A percentile compares a stretch with the other conserved stretches of the same genome.
phyloP scores from a whole-genome alignment of 1,140 invertebrate species.

The Steinernema khuongi region DNA sequence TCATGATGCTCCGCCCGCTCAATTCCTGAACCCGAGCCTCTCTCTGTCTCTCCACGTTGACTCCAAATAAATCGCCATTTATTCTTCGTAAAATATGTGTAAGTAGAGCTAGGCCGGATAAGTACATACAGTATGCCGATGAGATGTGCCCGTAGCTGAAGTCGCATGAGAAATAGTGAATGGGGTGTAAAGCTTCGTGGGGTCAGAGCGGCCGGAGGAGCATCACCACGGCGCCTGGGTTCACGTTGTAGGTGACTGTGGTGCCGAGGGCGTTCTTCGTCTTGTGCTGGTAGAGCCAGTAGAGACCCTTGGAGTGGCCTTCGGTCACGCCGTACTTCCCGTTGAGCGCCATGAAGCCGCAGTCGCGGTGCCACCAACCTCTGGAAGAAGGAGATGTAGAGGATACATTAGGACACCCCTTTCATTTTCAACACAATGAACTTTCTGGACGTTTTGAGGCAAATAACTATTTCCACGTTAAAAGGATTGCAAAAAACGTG shows the following conservation, averaged over 20 bases:
- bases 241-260: conserved; percentile 1
- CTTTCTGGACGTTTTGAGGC: too few species aligned
- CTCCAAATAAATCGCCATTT: not conserved
- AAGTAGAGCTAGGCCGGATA: not conserved
- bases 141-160: conserved; percentile 11
- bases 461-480: too few species aligned
- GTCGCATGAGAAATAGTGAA: not conserved
- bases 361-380: conserved; percentile 9
- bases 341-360: not conserved
- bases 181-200: not conserved
- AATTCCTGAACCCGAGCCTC: too few species aligned
- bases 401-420: too few species aligned
- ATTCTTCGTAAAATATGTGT: not conserved
- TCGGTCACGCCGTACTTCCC: not conserved
- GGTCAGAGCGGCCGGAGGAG: not conserved
- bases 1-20: too few species aligned
- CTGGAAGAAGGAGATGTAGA: too few species aligned
- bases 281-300: conserved; percentile 8
- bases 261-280: not conserved
- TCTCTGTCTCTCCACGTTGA: too few species aligned
- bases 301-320: conserved; percentile 3
- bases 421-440: too few species aligned
- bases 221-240: not conserved
- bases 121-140: not conserved
- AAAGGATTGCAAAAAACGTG: too few species aligned